phyloP scores from a whole-genome alignment of 2,113 vertebrate species.

The Oxyura jamaicensis region DNA sequence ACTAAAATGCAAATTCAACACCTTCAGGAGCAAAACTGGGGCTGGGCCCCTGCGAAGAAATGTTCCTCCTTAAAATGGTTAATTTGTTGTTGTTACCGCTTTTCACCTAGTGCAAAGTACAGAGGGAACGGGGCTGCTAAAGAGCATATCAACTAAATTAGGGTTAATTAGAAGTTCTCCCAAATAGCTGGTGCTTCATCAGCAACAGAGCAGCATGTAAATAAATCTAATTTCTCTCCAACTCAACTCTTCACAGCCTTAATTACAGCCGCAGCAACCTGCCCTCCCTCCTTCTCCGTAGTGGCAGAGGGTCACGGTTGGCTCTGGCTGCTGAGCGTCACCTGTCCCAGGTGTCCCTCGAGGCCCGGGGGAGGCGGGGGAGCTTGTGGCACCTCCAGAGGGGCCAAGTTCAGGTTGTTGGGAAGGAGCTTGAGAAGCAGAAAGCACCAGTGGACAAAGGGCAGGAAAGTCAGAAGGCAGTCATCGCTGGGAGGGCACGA shows the following conservation, averaged over 20 bases:
- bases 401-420: constrained; percentile 73
- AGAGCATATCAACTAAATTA: constrained; percentile 82
- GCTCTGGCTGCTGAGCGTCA: constrained; percentile 61
- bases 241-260: constrained; percentile 78
- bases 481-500: constrained; percentile 27
- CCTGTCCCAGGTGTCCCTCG: constrained; percentile 67
- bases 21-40: background rate
- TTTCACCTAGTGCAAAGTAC: constrained; percentile 56
- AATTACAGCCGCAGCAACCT: constrained; percentile 78
- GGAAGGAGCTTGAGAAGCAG: constrained; percentile 50
- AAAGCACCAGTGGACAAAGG: background rate
- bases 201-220: constrained; percentile 87
- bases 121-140: constrained; percentile 50
- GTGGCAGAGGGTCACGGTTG: constrained; percentile 71
- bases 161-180: constrained; percentile 92
- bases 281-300: constrained; percentile 67
- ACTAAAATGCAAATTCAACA: background rate
- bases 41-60: background rate
- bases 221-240: constrained; percentile 94
- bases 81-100: constrained; percentile 22
- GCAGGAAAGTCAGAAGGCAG: background rate
- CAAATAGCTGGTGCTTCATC: constrained; percentile 81
- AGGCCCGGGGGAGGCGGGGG: constrained; percentile 33
- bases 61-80: background rate
- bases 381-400: constrained; percentile 59